Evolutionary conservation across 2,888 invertebrate genomes (phyloP), one percentile per base, ranked within the genome.

Genomic region (Andrena dorsata): DNA sequence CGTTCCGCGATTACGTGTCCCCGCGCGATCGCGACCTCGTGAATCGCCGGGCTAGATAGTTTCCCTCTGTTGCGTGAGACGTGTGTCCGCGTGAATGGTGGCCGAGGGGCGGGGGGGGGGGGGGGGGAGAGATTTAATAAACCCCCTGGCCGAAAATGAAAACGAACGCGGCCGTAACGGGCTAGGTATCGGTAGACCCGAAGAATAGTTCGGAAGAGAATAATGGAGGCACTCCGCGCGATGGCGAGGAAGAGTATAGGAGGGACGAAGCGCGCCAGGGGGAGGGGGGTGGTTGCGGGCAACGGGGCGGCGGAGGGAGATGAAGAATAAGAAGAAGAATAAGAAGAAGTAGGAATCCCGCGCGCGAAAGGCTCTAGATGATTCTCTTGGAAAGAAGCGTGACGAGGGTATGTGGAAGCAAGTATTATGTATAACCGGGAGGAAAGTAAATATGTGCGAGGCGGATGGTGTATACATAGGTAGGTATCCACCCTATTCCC

Each of bases 361-460:
- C 87, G 90, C 85, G 89, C 80, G 86, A 87, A 88, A 89, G 87
- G 87, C 86, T 84, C 85, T 63, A 71, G 86, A 90, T 86, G 87
- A 90, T 87, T 87, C 86, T 76, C 68, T 41, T 70, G 64, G 78
- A 77, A 86, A 82, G 78, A 85, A 84, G 84, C 87, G 86, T 86
- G 88, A 88, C 84, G 86, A 86, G 72, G 85, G 84, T 84, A 87
- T 86, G 81, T 88, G 85, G 84, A 80, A 80, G 80, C 82, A 41
- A 76, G 85, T 83, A 86, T 89, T 87, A 85, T 84, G 89, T 89
- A 85, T 84, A 84, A 82, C 82, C 86, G n/a, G 75, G 28, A 75
- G 69, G 68, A 79, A 73, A 80, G 86, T 85, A 85, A 86, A 86
- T 84, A 86, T 85, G 81, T 85, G 80, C 66, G 58, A 72, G 76